These are phyloP conservation scores for Apantesis nais DNA, from an alignment of 2,888 invertebrate species.

Conservation along the genomic window DNA sequence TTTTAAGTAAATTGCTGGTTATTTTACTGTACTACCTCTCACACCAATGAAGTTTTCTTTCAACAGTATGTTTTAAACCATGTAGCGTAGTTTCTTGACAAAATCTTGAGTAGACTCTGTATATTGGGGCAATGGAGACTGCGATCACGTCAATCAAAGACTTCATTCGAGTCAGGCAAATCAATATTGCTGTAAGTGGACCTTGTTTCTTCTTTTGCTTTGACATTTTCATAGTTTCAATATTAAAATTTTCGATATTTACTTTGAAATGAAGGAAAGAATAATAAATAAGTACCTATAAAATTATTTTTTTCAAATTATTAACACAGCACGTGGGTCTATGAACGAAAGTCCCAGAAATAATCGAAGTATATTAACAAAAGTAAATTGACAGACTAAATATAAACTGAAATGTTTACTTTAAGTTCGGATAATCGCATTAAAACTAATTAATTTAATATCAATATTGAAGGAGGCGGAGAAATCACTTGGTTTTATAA, in stretches of 20 bases:
- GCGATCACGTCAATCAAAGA: slow-evolving; percentile 56
- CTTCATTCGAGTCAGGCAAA: slow-evolving; percentile 65
- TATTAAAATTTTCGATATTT: neutral
- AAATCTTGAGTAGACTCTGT: slow-evolving; percentile 66
- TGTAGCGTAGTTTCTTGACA: slow-evolving; percentile 77
- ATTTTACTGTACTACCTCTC: slow-evolving; percentile 63
- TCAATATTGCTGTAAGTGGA: slow-evolving; percentile 67
- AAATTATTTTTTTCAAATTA: neutral
- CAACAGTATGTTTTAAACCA: slow-evolving; percentile 78
- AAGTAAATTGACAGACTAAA: too few relatives aligned
- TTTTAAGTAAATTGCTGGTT: slow-evolving; percentile 22
- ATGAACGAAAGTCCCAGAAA: too few relatives aligned
- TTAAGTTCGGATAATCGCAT: too few relatives aligned
- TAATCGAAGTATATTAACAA: too few relatives aligned
- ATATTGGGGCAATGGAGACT: slow-evolving; percentile 56
- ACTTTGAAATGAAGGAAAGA: neutral
- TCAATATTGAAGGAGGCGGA: too few relatives aligned
- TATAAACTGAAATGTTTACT: too few relatives aligned
- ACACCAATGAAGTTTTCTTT: slow-evolving; percentile 68
- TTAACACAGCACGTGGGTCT: neutral
- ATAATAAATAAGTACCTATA: too few relatives aligned
- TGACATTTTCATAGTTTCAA: slow-evolving; percentile 29
- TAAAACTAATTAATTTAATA: too few relatives aligned
- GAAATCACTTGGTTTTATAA: too few relatives aligned
- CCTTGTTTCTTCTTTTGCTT: slow-evolving; percentile 35